Conservation (phyloP, 1,140 invertebrate genomes). For the Pollicipes pollicipes region DNA sequence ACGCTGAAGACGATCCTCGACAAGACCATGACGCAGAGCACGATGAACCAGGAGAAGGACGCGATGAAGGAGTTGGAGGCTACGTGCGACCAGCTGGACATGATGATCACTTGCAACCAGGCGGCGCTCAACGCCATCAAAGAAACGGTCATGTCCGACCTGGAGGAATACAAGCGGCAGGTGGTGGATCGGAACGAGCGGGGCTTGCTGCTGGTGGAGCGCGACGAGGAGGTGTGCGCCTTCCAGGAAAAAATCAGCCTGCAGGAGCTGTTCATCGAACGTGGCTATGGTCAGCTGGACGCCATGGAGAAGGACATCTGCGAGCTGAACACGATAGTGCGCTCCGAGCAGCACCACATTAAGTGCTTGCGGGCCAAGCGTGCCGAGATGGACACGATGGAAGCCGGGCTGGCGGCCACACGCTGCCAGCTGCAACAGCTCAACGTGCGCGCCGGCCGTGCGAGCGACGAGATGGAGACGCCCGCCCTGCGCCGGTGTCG, state of each 20-base stretch:
- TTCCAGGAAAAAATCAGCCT: not conserved
- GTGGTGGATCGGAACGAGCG: not conserved
- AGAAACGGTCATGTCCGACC: not conserved
- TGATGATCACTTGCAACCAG: not conserved
- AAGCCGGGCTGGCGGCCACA: not conserved
- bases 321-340: not conserved
- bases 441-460: not conserved
- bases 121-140: not conserved
- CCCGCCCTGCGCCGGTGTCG: not conserved
- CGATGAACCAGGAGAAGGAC: conserved; percentile 1
- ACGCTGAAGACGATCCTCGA: not conserved
- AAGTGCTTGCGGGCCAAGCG: not conserved
- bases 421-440: not conserved
- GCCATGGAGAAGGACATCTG: not conserved
- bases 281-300: not conserved
- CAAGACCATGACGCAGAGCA: not conserved
- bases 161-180: not conserved
- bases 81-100: not conserved
- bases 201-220: not conserved
- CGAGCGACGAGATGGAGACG: not conserved
- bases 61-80: not conserved
- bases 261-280: not conserved
- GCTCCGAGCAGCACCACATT: not conserved
- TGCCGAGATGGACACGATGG: not conserved
- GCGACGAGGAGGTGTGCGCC: conserved; percentile 1